Conservation (phyloP, 2,888 invertebrate species). For the Bombylius major region DNA sequence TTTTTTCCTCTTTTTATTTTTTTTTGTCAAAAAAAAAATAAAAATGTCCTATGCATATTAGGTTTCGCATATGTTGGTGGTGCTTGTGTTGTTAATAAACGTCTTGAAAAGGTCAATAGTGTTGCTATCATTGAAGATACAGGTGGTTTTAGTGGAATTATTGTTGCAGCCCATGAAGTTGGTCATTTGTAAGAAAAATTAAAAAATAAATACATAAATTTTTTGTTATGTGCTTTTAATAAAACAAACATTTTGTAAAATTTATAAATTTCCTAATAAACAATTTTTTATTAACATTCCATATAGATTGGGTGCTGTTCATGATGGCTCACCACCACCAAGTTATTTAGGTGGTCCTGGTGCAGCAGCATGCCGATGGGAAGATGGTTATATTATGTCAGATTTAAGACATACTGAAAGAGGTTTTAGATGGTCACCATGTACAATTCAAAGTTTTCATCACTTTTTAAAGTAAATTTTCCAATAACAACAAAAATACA, state of each 20-base stretch:
- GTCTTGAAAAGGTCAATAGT: slow-evolving; percentile 89
- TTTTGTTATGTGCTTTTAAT: too few relatives aligned
- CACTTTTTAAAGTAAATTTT: slow-evolving; percentile 78
- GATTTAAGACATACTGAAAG: slow-evolving; percentile 88
- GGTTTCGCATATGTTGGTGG: slow-evolving; percentile 95
- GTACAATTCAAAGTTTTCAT: slow-evolving; percentile 86
- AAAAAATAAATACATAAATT: too few relatives aligned
- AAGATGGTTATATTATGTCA: slow-evolving; percentile 93
- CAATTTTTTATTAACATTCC: slow-evolving; percentile 7
- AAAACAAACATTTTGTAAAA: too few relatives aligned
- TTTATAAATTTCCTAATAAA: too few relatives aligned
- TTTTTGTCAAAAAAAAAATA: neutral
- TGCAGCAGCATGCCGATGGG: slow-evolving; percentile 89
- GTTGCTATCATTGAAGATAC: slow-evolving; percentile 95
- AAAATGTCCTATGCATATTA: slow-evolving; percentile 33
- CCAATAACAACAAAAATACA: neutral
- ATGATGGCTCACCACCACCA: slow-evolving; percentile 89
- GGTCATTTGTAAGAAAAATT: slow-evolving; percentile 76
- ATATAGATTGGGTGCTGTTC: slow-evolving; percentile 81
- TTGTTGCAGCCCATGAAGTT: slow-evolving; percentile 92
- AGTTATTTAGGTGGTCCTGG: slow-evolving; percentile 90
- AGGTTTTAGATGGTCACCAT: slow-evolving; percentile 89
- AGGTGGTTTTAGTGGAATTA: slow-evolving; percentile 91
- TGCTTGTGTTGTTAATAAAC: slow-evolving; percentile 89
- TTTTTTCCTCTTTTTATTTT: neutral